phyloP scores from a whole-genome alignment of 2,113 vertebrate genomes.

The Gobio gobio region DNA sequence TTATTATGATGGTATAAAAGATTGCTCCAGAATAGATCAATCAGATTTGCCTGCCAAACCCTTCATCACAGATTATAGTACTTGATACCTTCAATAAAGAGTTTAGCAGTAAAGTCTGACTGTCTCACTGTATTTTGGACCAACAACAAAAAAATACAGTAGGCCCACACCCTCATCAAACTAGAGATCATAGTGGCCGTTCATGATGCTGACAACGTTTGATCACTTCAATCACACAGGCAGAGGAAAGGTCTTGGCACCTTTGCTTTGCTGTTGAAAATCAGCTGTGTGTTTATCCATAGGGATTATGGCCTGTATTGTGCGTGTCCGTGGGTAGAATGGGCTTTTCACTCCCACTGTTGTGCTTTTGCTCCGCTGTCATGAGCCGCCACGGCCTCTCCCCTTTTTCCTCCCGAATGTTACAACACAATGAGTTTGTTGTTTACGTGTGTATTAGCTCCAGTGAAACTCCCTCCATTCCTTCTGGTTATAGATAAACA shows the following conservation, averaged over 20 bases:
- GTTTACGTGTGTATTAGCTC: conserved; percentile 49
- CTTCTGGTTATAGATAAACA: not conserved
- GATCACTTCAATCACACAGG: not conserved
- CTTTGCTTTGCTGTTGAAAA: conserved; percentile 64
- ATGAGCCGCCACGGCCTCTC: conserved; percentile 27
- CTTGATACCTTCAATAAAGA: not conserved
- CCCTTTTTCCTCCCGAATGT: conserved; percentile 35
- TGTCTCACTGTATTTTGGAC: not conserved
- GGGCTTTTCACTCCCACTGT: conserved; percentile 41
- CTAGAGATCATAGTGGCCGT: not conserved
- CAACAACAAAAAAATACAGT: not conserved
- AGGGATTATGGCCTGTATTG: conserved; percentile 63
- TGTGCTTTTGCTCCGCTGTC: conserved; percentile 63
- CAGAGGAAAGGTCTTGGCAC: not conserved
- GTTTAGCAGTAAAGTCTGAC: not conserved
- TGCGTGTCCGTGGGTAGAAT: conserved; percentile 26
- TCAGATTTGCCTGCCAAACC: not conserved
- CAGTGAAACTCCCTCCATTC: not conserved
- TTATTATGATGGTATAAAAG: not conserved
- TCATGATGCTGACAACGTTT: not conserved
- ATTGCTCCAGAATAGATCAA: not conserved
- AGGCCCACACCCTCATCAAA: not conserved
- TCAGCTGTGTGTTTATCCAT: conserved; percentile 63
- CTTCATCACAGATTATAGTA: conserved; percentile 1
- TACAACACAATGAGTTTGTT: conserved; percentile 59